Evolutionary conservation across 2,113 vertebrate genomes (phyloP).

Genomic region (Australoheros scitulus): DNA sequence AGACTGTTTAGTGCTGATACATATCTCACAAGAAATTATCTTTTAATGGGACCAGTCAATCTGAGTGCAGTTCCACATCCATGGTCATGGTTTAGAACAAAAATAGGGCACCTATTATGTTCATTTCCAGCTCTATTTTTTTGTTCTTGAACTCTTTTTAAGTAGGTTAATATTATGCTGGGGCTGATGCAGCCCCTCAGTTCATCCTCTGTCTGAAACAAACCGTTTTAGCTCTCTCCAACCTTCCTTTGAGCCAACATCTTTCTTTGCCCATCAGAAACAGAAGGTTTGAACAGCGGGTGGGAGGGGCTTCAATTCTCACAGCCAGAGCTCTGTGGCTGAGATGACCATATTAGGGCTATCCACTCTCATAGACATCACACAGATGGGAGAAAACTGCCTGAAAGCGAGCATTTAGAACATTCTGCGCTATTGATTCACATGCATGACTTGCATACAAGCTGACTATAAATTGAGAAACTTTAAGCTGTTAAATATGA

Average conservation of each 20-base stretch:
- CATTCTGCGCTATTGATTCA: too few relatives aligned
- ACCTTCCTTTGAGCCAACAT: background rate
- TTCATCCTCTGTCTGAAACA: background rate
- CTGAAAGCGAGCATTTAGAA: too few relatives aligned
- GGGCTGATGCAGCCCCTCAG: background rate
- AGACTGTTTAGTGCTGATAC: background rate
- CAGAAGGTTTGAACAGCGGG: conserved; percentile 8
- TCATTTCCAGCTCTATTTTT: background rate
- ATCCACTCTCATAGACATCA: background rate
- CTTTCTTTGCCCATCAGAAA: conserved; percentile 4
- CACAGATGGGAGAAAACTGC: background rate
- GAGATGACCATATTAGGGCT: conserved; percentile 4
- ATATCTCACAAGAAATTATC: background rate
- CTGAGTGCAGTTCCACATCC: background rate
- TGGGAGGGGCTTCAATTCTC: background rate
- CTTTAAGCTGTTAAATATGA: background rate
- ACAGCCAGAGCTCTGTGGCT: background rate
- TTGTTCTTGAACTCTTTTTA: conserved; percentile 4
- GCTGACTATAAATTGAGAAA: background rate
- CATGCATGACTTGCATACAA: background rate
- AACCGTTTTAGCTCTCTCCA: background rate
- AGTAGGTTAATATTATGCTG: conserved; percentile 5
- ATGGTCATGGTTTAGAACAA: background rate
- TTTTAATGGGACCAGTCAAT: background rate
- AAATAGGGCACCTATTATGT: background rate